Conservation (phyloP, 2,888 invertebrate species). For the Crematogaster levior region DNA sequence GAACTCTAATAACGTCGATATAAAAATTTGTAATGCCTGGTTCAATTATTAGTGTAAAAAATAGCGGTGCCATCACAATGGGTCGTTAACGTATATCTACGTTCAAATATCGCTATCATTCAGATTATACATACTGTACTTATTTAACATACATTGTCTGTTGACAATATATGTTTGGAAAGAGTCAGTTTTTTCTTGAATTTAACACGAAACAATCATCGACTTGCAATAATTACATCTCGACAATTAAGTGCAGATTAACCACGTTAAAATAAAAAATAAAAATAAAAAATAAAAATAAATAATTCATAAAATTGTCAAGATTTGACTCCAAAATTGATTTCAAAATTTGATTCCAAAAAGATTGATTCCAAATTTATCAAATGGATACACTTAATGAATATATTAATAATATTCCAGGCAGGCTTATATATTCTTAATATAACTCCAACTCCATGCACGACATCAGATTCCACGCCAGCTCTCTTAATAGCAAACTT, state of each 20-base stretch:
- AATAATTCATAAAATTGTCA: too few relatives aligned
- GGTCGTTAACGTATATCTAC: slow-evolving; percentile 32
- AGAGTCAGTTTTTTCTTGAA: neutral
- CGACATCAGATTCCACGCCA: slow-evolving; percentile 33
- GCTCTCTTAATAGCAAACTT: slow-evolving; percentile 44
- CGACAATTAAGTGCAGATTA: neutral
- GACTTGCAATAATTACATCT: neutral
- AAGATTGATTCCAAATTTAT: neutral
- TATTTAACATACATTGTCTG: neutral
- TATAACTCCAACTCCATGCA: neutral
- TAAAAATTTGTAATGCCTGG: slow-evolving; percentile 66
- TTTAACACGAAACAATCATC: neutral
- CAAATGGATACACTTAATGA: neutral
- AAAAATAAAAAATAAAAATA: too few relatives aligned
- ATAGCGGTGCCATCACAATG: neutral
- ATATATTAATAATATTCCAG: neutral
- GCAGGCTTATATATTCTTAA: neutral
- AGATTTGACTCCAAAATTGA: neutral
- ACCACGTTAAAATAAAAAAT: neutral
- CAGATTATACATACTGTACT: too few relatives aligned
- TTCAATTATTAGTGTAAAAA: slow-evolving; percentile 44
- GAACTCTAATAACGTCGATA: slow-evolving; percentile 67
- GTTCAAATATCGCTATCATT: neutral
- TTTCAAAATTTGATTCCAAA: too few relatives aligned
- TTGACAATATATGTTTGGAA: neutral